Evolutionary conservation across 2,888 invertebrate species (phyloP).

Genomic region (Harmothoe impar): DNA sequence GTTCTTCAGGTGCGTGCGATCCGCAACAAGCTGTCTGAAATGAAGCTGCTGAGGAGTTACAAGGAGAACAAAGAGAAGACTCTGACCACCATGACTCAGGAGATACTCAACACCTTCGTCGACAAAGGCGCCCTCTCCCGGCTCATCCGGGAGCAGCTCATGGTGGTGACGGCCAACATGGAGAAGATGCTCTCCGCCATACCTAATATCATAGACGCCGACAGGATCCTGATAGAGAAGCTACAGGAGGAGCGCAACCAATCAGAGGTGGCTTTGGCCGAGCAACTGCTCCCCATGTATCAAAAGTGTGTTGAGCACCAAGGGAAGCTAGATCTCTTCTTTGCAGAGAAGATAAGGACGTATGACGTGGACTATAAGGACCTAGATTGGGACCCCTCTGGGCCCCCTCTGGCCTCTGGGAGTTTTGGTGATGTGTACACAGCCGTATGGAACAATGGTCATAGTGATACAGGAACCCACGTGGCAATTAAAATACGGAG

Average conservation of each 20-base stretch:
- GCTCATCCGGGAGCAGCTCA: slow-evolving; percentile 65
- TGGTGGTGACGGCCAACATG: slow-evolving; percentile 64
- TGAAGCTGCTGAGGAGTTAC: slow-evolving; percentile 65
- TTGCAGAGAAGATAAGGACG: slow-evolving; percentile 74
- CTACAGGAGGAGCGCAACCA: slow-evolving; percentile 65
- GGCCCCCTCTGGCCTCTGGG: slow-evolving; percentile 74
- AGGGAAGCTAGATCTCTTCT: slow-evolving; percentile 75
- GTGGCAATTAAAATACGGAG: slow-evolving; percentile 64
- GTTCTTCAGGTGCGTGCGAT: slow-evolving; percentile 57
- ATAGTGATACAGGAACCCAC: slow-evolving; percentile 14
- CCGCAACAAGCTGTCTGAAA: slow-evolving; percentile 64
- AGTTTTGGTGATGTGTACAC: slow-evolving; percentile 77
- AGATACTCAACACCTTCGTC: slow-evolving; percentile 65
- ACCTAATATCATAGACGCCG: slow-evolving; percentile 65
- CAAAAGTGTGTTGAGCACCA: slow-evolving; percentile 62
- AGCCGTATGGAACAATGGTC: slow-evolving; percentile 64
- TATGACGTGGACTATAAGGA: slow-evolving; percentile 75
- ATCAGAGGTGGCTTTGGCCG: slow-evolving; percentile 63
- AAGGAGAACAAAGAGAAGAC: slow-evolving; percentile 64
- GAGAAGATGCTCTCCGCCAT: slow-evolving; percentile 64
- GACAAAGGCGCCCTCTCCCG: slow-evolving; percentile 63
- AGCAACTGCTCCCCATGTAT: slow-evolving; percentile 64
- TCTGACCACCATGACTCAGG: slow-evolving; percentile 65
- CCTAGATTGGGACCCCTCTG: slow-evolving; percentile 71
- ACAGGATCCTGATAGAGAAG: slow-evolving; percentile 63